Base-by-base conservation (phyloP, 2,888 invertebrate genomes). In the Pseudococcus jackbeardsleyi region DNA sequence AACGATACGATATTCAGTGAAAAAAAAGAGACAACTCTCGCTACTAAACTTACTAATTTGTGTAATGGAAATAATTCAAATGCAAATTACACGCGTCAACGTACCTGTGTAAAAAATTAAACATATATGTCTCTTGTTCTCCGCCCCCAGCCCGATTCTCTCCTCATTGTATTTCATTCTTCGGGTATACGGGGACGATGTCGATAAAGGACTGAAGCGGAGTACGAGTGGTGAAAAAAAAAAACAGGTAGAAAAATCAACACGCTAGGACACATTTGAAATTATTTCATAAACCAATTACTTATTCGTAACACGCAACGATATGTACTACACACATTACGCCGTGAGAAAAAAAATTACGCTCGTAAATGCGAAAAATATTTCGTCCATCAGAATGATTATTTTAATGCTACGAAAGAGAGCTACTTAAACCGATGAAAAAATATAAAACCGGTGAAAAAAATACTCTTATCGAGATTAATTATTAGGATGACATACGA, bases 31-130 rank as follows among this genome's bases (percentile, higher is more conserved):
- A n/a, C n/a, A 5, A 7, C 19, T 19, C 64, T 1, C 19, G 22
- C 64, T 64, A 22, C 64, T 22, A 64, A 22, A 64, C 50, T 12
- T 77, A 39, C 77, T 77, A 77, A 77, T 77, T 77, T 77, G 77
- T 77, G 39, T 77, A 77, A 77, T 77, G 77, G 77, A 77, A 77
- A 77, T 77, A 77, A 77, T 77, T 77, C 77, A 77, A 77, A 77
- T 77, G 77, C 77, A 77, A 77, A 77, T 77, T 77, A 77, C 77
- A 77, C 77, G 77, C 39, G 77, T 17, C 77, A 26, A 77, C 39
- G 77, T 64, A 64, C 64, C 22, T 22, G 22, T 22, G 64, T 64
- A 64, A 64, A 64, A 64, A 64, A 64, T 64, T 64, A 64, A 64
- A 22, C 64, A 64, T 64, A 64, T 64, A 64, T 64, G 50, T 46